phyloP scores from a whole-genome alignment of 2,113 vertebrate species.

The Orthochromis indermauri region DNA sequence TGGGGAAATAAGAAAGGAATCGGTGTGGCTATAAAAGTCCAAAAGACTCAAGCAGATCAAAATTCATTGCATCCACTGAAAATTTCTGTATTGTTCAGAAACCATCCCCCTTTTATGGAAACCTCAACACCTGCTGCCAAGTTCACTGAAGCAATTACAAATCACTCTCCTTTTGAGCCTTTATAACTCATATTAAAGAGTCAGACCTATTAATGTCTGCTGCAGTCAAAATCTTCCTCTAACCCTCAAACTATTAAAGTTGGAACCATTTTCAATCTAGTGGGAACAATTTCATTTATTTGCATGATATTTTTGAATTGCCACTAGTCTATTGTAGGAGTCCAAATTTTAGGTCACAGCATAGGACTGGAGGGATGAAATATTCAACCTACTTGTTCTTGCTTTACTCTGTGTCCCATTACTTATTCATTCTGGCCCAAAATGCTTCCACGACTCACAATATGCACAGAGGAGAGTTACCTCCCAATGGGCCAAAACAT shows the following conservation, averaged over 20 bases:
- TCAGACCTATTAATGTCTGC: background rate
- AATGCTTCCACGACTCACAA: slow-evolving; percentile 42
- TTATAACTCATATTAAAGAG: background rate
- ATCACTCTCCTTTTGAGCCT: background rate
- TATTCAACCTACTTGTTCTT: slow-evolving; percentile 46
- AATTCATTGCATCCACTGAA: background rate
- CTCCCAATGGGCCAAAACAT: slow-evolving; percentile 28
- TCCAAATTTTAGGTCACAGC: slow-evolving; percentile 38
- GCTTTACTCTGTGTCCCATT: slow-evolving; percentile 37
- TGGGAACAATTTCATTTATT: slow-evolving; percentile 1
- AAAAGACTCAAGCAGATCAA: background rate
- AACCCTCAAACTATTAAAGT: background rate
- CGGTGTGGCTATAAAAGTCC: background rate
- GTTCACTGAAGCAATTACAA: background rate
- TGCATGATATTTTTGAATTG: background rate
- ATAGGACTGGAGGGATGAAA: slow-evolving; percentile 39
- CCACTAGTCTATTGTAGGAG: background rate
- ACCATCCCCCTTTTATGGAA: background rate
- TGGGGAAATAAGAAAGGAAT: background rate
- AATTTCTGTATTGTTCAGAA: background rate
- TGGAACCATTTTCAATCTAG: background rate
- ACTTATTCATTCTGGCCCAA: slow-evolving; percentile 57
- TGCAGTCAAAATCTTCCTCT: background rate
- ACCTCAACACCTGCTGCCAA: background rate
- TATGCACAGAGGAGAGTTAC: slow-evolving; percentile 21